Percentiles rank a stretch among this genome's conserved stretches.
Evolutionary conservation across 1,140 invertebrate species (phyloP).

Genomic region (Leptopilina boulardi): DNA sequence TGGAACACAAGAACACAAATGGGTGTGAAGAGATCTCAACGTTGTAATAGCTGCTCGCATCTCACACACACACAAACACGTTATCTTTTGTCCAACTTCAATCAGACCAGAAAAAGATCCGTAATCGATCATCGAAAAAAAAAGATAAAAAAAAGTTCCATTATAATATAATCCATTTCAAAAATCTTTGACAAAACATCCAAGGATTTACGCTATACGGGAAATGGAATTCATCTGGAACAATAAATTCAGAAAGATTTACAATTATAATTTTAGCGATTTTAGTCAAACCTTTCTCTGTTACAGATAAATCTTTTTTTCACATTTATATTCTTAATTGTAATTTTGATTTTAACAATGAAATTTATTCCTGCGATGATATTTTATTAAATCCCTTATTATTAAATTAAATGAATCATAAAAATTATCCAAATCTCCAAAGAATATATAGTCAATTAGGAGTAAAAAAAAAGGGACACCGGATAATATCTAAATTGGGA

Average conservation of each 20-base stretch:
- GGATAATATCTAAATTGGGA: neutral
- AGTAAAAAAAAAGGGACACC: neutral
- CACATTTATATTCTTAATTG: too few species aligned
- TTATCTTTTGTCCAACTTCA: constrained; percentile 23
- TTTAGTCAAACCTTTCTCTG: too few species aligned
- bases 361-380: too few species aligned
- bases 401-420: too few species aligned
- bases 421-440: too few species aligned
- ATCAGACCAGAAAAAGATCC: constrained; percentile 6
- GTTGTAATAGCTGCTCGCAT: constrained; percentile 40
- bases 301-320: too few species aligned
- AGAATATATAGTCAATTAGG: too few species aligned
- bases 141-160: constrained; percentile 25
- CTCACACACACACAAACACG: neutral
- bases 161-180: neutral
- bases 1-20: constrained; percentile 37
- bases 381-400: too few species aligned
- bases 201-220: neutral
- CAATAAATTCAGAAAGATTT: too few species aligned
- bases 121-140: constrained; percentile 11
- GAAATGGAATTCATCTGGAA: neutral
- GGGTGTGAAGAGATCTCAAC: constrained; percentile 38
- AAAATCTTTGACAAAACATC: neutral
- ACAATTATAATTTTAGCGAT: too few species aligned
- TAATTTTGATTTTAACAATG: too few species aligned